Conservation (phyloP, 2,888 invertebrate species). For the Neria commutata region DNA sequence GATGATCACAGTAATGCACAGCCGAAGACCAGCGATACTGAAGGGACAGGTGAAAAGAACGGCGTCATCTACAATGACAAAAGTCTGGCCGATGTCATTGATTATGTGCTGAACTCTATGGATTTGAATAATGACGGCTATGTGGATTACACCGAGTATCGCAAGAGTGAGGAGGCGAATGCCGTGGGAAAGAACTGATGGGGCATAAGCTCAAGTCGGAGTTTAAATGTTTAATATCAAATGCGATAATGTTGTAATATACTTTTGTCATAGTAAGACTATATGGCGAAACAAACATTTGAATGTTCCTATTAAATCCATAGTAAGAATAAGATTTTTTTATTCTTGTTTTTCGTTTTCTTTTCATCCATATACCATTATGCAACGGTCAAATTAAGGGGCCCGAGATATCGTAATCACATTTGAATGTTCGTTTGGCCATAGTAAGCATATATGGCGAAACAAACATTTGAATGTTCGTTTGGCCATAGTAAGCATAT, state of each 20-base stretch:
- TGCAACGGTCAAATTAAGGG: no score
- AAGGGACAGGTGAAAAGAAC: slow-evolving; percentile 42
- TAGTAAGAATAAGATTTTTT: no score
- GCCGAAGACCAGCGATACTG: slow-evolving; percentile 4
- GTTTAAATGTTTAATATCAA: not conserved
- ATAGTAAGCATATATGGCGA: no score
- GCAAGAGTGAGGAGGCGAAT: slow-evolving; percentile 40
- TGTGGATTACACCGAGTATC: slow-evolving; percentile 72
- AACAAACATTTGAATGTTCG: no score
- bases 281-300: no score
- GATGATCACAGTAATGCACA: slow-evolving; percentile 28
- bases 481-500: no score
- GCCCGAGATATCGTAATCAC: no score
- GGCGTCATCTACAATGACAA: slow-evolving; percentile 64
- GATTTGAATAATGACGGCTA: slow-evolving; percentile 78
- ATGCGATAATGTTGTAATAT: not conserved
- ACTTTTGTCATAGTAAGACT: no score
- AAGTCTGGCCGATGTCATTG: slow-evolving; percentile 65
- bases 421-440: no score
- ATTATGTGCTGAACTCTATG: slow-evolving; percentile 69
- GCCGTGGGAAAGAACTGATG: slow-evolving; percentile 17
- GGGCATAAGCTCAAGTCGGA: slow-evolving; percentile 1
- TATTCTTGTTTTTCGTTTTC: no score
- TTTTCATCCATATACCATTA: no score
- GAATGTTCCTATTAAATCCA: no score